Evolutionary conservation across 2,888 invertebrate genomes (phyloP), one percentile per base, ranked within the genome.

Genomic region (Alcis repandata): DNA sequence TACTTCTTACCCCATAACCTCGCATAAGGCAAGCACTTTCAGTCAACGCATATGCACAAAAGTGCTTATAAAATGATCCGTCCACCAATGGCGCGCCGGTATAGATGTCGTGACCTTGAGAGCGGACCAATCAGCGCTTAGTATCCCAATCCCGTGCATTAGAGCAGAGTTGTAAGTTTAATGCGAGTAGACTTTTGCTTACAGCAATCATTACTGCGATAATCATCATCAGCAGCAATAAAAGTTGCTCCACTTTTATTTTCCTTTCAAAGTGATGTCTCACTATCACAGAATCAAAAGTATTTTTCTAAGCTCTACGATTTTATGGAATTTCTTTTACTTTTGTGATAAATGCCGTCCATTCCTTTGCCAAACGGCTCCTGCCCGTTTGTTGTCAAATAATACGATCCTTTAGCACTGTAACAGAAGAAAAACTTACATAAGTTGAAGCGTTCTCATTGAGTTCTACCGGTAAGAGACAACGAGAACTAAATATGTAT

Each of bases 331-430:
- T 79, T 82, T 61, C 83, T 86, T 76, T 86, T 90, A 57, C 78
- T 84, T 70, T 91, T 91, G 10, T 84, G 75, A 67, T 88, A 85
- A 38, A 93, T 74, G 9, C 93, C 93, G 1, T 89, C 92, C 74
- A 91, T 80, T 58, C 93, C 92, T 83, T 90, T 92, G 0, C 94
- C 94, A 61, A 88, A 94, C 1, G 94, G 94, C 40, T 89, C 78
- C 68, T 85, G 76, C 19, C 80, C 77, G 66, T 94, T 94, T 32
- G 94, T 94, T 51, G 86, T 90, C 68, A 94, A 80, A 70, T 88
- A 94, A 73, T 88, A 93, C 15, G 91, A 89, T 70, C 94, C 94
- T 76, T 79, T 72, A 41, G 92, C 90, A 73, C 94, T 94, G 90
- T 57, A 93, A 92, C 59, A 43, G 64, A 56, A 43, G 46, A 57